Percentiles rank a stretch among this genome's conserved stretches.
phyloP scores from a whole-genome alignment of 1,140 invertebrate genomes.

The Rhyacophila brunnea region DNA sequence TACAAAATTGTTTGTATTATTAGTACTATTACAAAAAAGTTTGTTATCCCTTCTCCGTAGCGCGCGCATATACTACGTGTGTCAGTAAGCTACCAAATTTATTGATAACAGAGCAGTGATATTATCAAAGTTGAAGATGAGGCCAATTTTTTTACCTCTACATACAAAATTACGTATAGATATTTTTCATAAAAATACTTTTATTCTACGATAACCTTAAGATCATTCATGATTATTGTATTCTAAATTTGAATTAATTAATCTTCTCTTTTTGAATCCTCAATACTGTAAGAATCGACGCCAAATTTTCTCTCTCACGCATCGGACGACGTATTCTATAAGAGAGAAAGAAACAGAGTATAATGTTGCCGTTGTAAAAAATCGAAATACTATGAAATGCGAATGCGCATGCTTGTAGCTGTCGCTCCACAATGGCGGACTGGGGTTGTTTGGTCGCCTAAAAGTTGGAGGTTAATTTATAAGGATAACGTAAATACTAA shows the following conservation, averaged over 20 bases:
- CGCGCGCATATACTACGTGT: neutral
- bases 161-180: no score
- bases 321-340: neutral
- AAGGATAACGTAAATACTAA: constrained; percentile 21
- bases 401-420: constrained; percentile 13
- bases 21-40: no score
- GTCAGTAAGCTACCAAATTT: neutral
- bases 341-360: constrained; percentile 7
- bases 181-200: no score
- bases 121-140: no score
- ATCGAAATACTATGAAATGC: neutral
- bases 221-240: no score
- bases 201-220: no score
- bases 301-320: constrained; percentile 4
- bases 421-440: constrained; percentile 20
- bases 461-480: constrained; percentile 17
- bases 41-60: no score
- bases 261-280: no score
- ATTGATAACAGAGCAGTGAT: neutral
- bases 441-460: constrained; percentile 20
- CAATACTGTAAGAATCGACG: neutral
- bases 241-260: no score
- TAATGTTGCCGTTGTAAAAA: constrained; percentile 7
- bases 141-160: no score
- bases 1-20: no score